Conservation (phyloP, 2,113 vertebrate species). For the Sarotherodon lohbergeri region DNA sequence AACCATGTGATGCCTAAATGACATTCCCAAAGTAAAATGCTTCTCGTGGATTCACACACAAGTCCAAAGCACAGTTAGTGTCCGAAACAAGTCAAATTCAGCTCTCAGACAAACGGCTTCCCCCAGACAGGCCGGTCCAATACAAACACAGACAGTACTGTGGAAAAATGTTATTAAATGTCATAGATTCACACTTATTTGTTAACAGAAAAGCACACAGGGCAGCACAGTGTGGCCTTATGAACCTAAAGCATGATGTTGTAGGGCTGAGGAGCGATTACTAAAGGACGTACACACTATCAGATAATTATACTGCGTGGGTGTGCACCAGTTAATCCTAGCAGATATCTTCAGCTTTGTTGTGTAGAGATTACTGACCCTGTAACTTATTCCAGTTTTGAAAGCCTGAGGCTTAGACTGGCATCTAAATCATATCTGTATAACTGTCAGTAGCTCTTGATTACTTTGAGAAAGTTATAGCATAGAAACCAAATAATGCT, state of each 20-base stretch:
- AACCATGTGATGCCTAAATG: background rate
- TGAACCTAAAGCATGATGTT: rapidly evolving
- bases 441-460: background rate
- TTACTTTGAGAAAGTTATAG: background rate
- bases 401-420: background rate
- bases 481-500: rapidly evolving
- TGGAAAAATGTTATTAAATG: background rate
- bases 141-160: background rate
- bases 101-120: background rate
- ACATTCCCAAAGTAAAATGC: background rate
- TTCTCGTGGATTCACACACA: background rate
- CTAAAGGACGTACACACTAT: background rate
- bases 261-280: background rate
- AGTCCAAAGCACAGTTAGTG: background rate
- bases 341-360: background rate
- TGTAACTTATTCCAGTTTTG: background rate
- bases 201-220: background rate
- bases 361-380: background rate
- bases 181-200: background rate
- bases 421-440: background rate
- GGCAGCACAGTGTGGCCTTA: background rate
- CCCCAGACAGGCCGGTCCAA: background rate
- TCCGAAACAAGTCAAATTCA: background rate
- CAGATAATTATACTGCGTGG: background rate
- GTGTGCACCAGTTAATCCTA: background rate